A percentile compares a stretch with the other conserved stretches of the same genome.
phyloP scores from a whole-genome alignment of 2,888 invertebrate genomes.

The Pherbina coryleti region DNA sequence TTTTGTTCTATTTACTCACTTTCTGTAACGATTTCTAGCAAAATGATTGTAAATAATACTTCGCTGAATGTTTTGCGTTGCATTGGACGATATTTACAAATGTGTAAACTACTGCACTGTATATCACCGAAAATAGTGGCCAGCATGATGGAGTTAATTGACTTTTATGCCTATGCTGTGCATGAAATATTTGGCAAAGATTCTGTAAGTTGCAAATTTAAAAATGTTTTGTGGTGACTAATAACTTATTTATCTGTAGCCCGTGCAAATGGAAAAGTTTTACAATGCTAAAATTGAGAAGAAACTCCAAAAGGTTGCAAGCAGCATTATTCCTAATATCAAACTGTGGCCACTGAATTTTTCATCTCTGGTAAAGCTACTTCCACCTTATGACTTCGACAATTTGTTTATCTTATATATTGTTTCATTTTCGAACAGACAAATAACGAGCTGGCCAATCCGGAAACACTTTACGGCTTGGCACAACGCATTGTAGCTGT shows the following conservation, averaged over 20 bases:
- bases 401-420: background rate
- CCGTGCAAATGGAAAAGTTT: constrained; percentile 74
- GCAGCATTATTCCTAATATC: constrained; percentile 74
- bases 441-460: constrained; percentile 76
- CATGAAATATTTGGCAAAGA: constrained; percentile 87
- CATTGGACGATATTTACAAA: constrained; percentile 92
- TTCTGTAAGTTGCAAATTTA: constrained; percentile 69
- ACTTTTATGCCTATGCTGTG: constrained; percentile 92
- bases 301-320: constrained; percentile 82
- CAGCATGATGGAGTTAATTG: constrained; percentile 92
- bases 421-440: constrained; percentile 59
- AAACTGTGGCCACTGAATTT: constrained; percentile 69
- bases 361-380: constrained; percentile 63
- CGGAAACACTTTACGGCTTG: constrained; percentile 85
- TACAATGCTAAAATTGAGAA: constrained; percentile 74
- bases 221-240: background rate
- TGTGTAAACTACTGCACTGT: constrained; percentile 88
- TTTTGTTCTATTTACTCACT: background rate
- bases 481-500: constrained; percentile 90
- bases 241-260: constrained; percentile 48
- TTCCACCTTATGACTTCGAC: background rate
- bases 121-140: constrained; percentile 92
- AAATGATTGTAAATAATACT: constrained; percentile 88
- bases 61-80: constrained; percentile 89
- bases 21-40: constrained; percentile 44